phyloP scores from a whole-genome alignment of 2,888 invertebrate genomes.

The Onthophagus sagittarius region DNA sequence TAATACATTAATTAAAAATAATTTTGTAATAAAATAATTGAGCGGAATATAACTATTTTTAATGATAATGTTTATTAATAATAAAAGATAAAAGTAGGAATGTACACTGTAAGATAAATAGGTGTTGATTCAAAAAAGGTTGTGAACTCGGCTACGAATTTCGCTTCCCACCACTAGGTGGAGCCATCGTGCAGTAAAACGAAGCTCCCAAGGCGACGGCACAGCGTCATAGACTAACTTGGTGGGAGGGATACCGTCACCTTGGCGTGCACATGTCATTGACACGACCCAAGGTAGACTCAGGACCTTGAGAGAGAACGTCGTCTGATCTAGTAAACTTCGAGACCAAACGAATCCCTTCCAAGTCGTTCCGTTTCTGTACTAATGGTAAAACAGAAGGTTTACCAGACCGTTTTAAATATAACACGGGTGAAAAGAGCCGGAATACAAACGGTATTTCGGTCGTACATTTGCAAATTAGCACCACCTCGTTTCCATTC shows the following conservation, averaged over 20 bases:
- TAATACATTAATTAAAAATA: neutral
- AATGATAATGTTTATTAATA: neutral
- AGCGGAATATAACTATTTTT: neutral
- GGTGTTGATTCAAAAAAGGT: neutral
- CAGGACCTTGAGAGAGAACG: conserved; percentile 44
- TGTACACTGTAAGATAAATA: neutral
- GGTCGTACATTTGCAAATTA: neutral
- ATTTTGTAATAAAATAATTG: neutral
- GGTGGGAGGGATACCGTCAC: conserved; percentile 37
- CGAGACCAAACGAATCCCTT: neutral
- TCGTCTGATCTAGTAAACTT: conserved; percentile 9
- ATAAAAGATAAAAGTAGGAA: neutral
- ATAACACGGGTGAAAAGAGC: neutral
- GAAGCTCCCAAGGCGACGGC: conserved; percentile 24
- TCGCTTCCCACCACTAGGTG: conserved; percentile 28
- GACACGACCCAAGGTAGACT: conserved; percentile 49
- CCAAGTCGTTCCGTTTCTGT: neutral
- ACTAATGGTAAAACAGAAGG: too few relatives aligned
- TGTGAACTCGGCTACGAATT: neutral
- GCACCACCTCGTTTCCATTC: neutral
- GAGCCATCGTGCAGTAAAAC: conserved; percentile 20
- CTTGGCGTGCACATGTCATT: conserved; percentile 50
- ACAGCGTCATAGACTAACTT: neutral
- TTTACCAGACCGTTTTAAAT: neutral
- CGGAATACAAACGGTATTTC: neutral